Base-by-base conservation (phyloP, 2,113 vertebrate genomes). In the Arenaria interpres region DNA sequence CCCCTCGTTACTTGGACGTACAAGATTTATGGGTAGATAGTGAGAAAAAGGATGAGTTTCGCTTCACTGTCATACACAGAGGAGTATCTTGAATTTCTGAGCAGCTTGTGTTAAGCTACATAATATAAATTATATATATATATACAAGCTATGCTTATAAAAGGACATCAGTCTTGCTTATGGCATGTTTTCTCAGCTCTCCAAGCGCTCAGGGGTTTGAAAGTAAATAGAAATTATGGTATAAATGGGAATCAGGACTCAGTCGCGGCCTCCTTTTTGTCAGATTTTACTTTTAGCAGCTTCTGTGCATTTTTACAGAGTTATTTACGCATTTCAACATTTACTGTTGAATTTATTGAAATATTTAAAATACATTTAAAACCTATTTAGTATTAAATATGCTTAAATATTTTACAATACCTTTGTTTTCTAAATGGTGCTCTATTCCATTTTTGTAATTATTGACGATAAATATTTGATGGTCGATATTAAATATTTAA, bases 1-100 rank as follows among this genome's bases (percentile, higher is more conserved):
- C 22, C n/a, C 15, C 24, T 35, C 0, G 0, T 71, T 51, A 32
- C 10, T 53, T 41, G 56, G 22, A 25, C 24, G 13, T 54, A 7
- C 5, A 28, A 48, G 7, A 9, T 69, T 66, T 39, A 9, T 10
- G n/a, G 45, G 2, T 33, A 24, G 28, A 51, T 14, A 25, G 23
- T 14, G 23, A 51, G 50, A 50, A 51, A 22, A n/a, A 14, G 14
- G n/a, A 7, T 75, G 8, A 73, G 62, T 86, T 90, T 80, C 43
- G 6, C 41, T 35, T 85, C n/a, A 1, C 4, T n/a, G 0, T 53
- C 18, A 4, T 4, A 30, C 1, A 2, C 64, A 54, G 46, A 51
- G 23, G 28, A 60, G 7, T 9, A n/a, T 41, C 6, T 35, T 79
- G 64, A 43, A 53, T 57, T 67, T 78, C 71, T 67, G 46, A 72